These are phyloP conservation scores for Neodiprion virginianus DNA, from an alignment of 1,140 invertebrate genomes.

Conservation along the genomic window DNA sequence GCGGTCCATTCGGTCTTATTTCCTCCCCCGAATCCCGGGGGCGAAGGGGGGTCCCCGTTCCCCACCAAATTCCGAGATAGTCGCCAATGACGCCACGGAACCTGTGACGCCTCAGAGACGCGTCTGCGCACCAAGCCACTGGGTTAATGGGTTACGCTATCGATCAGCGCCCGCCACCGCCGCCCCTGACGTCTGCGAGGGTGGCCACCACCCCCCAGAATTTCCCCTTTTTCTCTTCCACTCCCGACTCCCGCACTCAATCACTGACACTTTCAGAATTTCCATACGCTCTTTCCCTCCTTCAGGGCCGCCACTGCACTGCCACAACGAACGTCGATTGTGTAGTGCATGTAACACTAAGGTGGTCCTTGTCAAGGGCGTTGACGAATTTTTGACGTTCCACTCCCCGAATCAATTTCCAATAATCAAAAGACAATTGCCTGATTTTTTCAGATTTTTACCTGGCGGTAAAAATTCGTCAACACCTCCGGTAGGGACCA, in stretches of 20 bases:
- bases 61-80: neutral
- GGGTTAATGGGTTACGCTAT: constrained; percentile 2
- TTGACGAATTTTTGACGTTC: no score
- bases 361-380: no score
- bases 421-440: no score
- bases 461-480: no score
- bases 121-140: neutral
- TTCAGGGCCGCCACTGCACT: no score
- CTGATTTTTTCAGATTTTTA: no score
- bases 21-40: no score
- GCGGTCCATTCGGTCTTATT: no score
- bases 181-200: neutral
- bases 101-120: neutral
- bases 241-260: neutral
- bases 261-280: constrained; percentile 3
- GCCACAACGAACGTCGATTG: no score
- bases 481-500: no score
- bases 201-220: neutral
- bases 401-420: no score
- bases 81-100: neutral
- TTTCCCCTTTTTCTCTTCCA: neutral
- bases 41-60: neutral
- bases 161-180: neutral
- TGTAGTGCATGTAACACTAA: no score
- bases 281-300: neutral